These are phyloP conservation scores for Artibeus lituratus DNA, from an alignment of 2,797 vertebrate species.

Conservation along the genomic window DNA sequence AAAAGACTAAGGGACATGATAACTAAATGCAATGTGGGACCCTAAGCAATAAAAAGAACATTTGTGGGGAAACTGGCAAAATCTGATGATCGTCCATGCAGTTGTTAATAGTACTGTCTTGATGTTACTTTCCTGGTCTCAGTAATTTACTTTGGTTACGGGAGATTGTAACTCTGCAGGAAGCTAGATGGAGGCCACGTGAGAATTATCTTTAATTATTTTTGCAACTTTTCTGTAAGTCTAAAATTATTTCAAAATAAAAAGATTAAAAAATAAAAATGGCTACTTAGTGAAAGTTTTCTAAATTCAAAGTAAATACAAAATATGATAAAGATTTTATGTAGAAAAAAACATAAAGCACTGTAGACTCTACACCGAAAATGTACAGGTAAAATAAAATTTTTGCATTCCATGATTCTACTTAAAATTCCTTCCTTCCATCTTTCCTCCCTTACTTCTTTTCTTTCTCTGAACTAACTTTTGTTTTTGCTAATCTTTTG, in stretches of 20 bases:
- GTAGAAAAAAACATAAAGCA: neutral
- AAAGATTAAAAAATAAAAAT: neutral
- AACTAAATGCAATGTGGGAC: neutral
- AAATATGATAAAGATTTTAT: neutral
- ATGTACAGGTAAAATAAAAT: neutral
- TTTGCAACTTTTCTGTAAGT: slow-evolving; percentile 1
- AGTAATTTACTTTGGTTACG: neutral
- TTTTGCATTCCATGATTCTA: neutral
- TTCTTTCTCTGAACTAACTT: neutral
- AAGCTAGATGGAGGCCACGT: neutral
- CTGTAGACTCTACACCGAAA: neutral
- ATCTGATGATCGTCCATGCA: neutral
- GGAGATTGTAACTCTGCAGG: neutral
- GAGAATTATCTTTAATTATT: neutral
- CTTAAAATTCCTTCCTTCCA: neutral
- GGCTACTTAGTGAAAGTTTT: neutral
- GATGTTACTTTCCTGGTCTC: neutral
- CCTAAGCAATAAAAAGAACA: neutral
- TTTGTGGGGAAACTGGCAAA: neutral
- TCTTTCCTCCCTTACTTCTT: neutral
- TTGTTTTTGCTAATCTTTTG: neutral
- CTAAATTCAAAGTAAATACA: neutral
- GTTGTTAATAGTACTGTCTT: neutral
- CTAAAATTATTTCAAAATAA: slow-evolving; percentile 27
- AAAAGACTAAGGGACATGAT: neutral